A percentile compares a stretch with the other conserved stretches of the same genome.
These are phyloP conservation scores for Strix occidentalis DNA, from an alignment of 2,797 vertebrate species.

Conservation along the genomic window DNA sequence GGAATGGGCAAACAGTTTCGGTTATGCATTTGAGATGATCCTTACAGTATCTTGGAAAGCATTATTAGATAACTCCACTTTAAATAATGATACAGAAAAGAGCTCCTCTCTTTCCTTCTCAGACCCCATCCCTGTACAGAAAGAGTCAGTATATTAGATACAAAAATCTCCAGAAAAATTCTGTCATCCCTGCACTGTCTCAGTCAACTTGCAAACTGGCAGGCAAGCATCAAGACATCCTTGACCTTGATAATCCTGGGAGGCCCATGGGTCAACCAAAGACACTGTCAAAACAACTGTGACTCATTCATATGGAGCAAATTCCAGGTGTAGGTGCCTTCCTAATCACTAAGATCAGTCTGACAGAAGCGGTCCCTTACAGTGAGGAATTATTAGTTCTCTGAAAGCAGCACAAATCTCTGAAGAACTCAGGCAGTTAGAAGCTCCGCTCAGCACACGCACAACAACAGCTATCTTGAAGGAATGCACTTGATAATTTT, in stretches of 20 bases:
- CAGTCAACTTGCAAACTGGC: not conserved
- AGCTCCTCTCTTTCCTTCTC: not conserved
- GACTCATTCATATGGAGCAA: not conserved
- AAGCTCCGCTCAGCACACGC: accelerated
- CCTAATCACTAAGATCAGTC: not conserved
- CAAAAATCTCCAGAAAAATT: not conserved
- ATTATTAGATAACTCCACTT: not conserved
- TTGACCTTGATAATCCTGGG: not conserved
- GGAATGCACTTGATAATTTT: not conserved
- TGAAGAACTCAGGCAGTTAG: not conserved
- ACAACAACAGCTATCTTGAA: not conserved
- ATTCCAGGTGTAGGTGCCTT: not conserved
- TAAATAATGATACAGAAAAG: not conserved
- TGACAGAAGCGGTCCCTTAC: not conserved
- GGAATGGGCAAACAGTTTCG: not conserved
- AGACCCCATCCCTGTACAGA: not conserved
- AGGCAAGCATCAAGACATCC: not conserved
- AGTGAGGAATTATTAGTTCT: not conserved
- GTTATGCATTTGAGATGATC: not conserved
- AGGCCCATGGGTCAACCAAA: not conserved
- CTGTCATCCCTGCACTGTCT: not conserved
- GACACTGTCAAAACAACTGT: accelerated
- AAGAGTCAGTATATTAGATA: not conserved
- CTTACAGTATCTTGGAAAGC: not conserved
- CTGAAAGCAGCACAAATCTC: not conserved